A percentile compares a stretch with the other conserved stretches of the same genome.
These are phyloP conservation scores for Smithornis capensis DNA, from an alignment of 2,113 vertebrate species.

Conservation along the genomic window DNA sequence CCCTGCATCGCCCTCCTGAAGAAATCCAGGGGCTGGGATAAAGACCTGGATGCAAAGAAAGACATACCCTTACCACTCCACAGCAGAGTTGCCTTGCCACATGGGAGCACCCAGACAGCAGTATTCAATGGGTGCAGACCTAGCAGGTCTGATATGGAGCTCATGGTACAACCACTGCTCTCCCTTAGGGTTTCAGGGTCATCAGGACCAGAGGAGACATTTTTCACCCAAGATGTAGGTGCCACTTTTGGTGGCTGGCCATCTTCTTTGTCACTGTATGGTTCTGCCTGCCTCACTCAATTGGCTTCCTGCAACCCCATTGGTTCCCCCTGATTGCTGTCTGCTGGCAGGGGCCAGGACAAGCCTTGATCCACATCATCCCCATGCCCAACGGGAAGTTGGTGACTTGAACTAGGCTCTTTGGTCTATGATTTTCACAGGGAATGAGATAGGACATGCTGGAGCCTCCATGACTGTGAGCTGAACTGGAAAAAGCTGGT, in stretches of 20 bases:
- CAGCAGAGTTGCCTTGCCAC: not conserved
- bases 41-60: not conserved
- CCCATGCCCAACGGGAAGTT: not conserved
- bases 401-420: not conserved
- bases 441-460: not conserved
- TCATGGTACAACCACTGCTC: not conserved
- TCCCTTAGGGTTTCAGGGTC: not conserved
- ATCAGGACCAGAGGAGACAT: not conserved
- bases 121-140: not conserved
- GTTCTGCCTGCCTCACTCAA: not conserved
- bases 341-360: not conserved
- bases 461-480: not conserved
- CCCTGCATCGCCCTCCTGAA: not conserved
- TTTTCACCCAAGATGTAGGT: not conserved
- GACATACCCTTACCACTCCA: not conserved
- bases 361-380: not conserved
- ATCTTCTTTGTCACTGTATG: not conserved
- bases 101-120: rapidly evolving
- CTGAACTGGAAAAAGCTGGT: not conserved
- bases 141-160: not conserved
- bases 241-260: not conserved
- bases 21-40: not conserved
- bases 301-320: not conserved
- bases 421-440: not conserved
- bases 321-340: rapidly evolving